Base-by-base conservation (phyloP, 2,888 invertebrate genomes). In the Noctua fimbriata region DNA sequence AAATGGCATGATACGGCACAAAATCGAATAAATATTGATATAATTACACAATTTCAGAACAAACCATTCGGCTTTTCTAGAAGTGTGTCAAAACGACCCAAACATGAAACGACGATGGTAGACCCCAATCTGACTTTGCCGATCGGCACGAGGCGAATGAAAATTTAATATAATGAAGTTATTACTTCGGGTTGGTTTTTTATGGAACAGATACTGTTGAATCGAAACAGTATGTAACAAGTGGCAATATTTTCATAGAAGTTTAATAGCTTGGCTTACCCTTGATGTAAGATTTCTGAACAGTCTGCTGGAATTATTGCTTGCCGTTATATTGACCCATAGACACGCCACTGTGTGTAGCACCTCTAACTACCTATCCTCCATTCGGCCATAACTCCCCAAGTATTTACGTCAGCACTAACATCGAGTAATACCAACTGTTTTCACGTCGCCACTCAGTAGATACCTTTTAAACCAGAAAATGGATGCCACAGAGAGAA, bases 381-480 rank as follows among this genome's bases (percentile, higher is more conserved):
- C 66, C 81, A 73, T 86, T 74, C 71, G 79, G 78, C 75, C 55
- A 81, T 89, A 86, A 88, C 88, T 86, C 77, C 44, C 47, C 73
- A 81, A 81, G 79, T 88, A 89, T 86, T 89, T 85, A 86, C 77
- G 88, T 81, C 69, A 80, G 87, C 82, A 89, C 90, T 89, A 89
- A 90, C 89, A 87, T 87, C 81, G 78, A 85, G 86, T 83, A 88
- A 81, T 82, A 81, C 84, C 87, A 85, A 86, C 88, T 86, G 86
- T 88, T 90, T 89, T 83, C 92, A 92, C 92, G 89, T 91, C 91
- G 91, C 90, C 91, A 91, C 92, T 92, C 91, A 90, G 87, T 89
- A 92, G 93, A 93, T 93, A 95, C 94, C 94, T 95, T 95, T 95
- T 94, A 95, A 95, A 96, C 93, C 94, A 95, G 93, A 94, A 96